Evolutionary conservation across 2,888 invertebrate species (phyloP).

Genomic region (Camponotus fellah): DNA sequence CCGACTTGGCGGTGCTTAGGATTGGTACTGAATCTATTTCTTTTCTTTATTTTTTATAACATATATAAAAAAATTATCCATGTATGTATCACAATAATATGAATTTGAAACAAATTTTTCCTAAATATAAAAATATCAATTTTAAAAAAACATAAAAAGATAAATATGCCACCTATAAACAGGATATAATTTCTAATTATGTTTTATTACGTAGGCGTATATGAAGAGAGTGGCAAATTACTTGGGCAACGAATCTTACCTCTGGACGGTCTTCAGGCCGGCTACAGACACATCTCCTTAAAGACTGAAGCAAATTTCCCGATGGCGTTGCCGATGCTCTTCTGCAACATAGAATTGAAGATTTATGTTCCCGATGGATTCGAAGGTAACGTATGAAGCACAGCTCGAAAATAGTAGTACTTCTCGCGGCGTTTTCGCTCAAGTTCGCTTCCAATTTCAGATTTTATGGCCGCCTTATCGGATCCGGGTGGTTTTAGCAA

Average conservation of each 20-base stretch:
- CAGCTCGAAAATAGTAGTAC: conserved; percentile 24
- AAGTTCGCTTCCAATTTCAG: conserved; percentile 86
- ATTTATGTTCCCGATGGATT: conserved; percentile 92
- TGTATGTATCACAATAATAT: not conserved
- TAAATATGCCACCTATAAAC: not conserved
- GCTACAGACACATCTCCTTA: conserved; percentile 90
- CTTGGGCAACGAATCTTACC: conserved; percentile 91
- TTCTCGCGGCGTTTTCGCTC: conserved; percentile 23
- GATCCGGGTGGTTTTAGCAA: conserved; percentile 95
- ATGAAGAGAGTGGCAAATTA: conserved; percentile 91
- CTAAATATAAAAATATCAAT: not conserved
- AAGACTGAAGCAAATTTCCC: conserved; percentile 91
- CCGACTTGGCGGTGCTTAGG: conserved; percentile 90
- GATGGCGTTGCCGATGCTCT: conserved; percentile 90
- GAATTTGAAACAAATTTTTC: not conserved
- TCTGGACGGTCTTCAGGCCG: conserved; percentile 90
- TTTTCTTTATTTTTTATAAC: not conserved
- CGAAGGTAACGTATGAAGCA: conserved; percentile 86
- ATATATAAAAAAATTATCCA: not conserved
- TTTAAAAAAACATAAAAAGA: not conserved
- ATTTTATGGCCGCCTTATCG: conserved; percentile 98
- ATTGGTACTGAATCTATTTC: conserved; percentile 86
- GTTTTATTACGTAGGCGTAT: conserved; percentile 86
- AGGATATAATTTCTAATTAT: not conserved
- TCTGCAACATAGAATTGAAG: conserved; percentile 90